Percentiles rank a stretch among this genome's conserved stretches.
Evolutionary conservation across 2,113 vertebrate species (phyloP).

Genomic region (Protobothrops mucrosquamatus): DNA sequence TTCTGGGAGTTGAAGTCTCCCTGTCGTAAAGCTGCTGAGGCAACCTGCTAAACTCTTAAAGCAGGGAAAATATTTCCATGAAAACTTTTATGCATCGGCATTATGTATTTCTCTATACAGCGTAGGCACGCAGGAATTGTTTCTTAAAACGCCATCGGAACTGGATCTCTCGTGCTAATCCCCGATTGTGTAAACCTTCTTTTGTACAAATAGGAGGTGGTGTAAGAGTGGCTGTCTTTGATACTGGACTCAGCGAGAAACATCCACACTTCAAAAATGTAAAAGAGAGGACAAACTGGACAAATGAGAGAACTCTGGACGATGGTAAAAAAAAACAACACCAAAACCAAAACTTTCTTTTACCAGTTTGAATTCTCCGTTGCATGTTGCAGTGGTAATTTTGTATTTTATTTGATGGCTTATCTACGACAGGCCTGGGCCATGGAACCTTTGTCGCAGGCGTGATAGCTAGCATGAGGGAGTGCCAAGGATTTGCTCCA

Average conservation of each 20-base stretch:
- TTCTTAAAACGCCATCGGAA: background rate
- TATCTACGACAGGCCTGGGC: conserved; percentile 79
- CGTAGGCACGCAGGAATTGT: background rate
- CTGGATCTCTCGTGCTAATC: background rate
- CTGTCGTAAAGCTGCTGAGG: background rate
- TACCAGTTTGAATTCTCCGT: background rate
- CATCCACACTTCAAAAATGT: conserved; percentile 99
- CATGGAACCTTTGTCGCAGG: conserved; percentile 98
- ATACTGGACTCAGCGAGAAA: conserved; percentile 96
- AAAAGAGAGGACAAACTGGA: conserved; percentile 99
- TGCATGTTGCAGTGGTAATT: background rate
- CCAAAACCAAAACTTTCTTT: background rate
- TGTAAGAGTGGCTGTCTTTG: conserved; percentile 96
- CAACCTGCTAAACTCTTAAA: background rate
- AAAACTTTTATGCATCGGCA: background rate
- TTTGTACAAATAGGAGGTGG: conserved; percentile 77
- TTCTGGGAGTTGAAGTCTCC: background rate
- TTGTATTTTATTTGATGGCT: conserved; percentile 15
- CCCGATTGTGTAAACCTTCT: fast-evolving
- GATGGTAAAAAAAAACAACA: conserved; percentile 81
- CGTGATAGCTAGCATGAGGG: conserved; percentile 98
- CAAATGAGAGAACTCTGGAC: conserved; percentile 96
- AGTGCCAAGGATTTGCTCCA: conserved; percentile 97
- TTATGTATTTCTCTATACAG: background rate
- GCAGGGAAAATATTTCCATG: background rate